Conservation (phyloP, 2,113 vertebrate genomes). For the Lipotes vexillifer region DNA sequence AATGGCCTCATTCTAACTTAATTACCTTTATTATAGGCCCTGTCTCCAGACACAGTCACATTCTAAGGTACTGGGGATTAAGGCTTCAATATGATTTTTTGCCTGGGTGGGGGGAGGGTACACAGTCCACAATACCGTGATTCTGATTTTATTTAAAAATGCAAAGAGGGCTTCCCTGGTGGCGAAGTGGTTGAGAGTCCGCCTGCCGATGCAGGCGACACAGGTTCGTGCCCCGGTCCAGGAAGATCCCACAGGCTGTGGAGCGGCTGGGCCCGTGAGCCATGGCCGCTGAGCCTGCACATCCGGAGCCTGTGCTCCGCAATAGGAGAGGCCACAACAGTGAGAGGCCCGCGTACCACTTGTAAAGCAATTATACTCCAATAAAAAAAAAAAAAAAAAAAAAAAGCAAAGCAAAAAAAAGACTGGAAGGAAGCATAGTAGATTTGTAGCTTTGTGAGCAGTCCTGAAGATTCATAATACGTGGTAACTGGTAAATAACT, state of each 20-base stretch:
- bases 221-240: too few species aligned
- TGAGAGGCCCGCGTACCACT: too few species aligned
- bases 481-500: not conserved
- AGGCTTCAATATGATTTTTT: not conserved
- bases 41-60: not conserved
- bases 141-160: not conserved
- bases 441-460: not conserved
- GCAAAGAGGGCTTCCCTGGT: not conserved
- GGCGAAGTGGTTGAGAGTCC: too few species aligned
- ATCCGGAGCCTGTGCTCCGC: too few species aligned
- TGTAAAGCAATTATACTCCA: too few species aligned
- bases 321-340: too few species aligned
- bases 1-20: not conserved
- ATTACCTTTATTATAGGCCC: not conserved
- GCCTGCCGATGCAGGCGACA: too few species aligned
- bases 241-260: too few species aligned
- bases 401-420: not conserved
- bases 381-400: too few species aligned
- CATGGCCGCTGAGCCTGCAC: too few species aligned
- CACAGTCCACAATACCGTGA: not conserved
- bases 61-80: not conserved
- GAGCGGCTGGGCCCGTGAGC: too few species aligned
- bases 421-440: not conserved
- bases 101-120: too few species aligned
- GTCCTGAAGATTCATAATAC: not conserved